Conservation (phyloP, 2,888 invertebrate genomes). For the Erannis defoliaria region DNA sequence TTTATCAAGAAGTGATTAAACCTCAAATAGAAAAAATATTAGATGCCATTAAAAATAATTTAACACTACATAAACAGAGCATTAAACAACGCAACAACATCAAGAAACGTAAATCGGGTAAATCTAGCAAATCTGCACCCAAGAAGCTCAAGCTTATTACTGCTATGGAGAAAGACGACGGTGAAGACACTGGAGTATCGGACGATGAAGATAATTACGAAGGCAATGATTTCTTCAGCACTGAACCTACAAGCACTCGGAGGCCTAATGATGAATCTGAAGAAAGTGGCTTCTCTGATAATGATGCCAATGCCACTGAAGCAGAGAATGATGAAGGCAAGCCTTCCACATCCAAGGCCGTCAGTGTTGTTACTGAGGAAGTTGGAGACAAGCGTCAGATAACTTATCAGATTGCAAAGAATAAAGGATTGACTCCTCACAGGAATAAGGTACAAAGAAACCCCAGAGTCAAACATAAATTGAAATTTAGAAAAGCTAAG, state of each 20-base stretch:
- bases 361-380: conserved; percentile 65
- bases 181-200: conserved; percentile 78
- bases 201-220: conserved; percentile 77
- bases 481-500: conserved; percentile 96
- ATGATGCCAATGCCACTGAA: conserved; percentile 66
- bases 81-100: conserved; percentile 39
- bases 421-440: conserved; percentile 96
- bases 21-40: conserved; percentile 89
- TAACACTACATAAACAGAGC: conserved; percentile 59
- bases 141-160: conserved; percentile 78
- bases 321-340: conserved; percentile 65
- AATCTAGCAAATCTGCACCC: conserved; percentile 59
- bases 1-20: conserved; percentile 89
- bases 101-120: conserved; percentile 70
- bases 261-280: conserved; percentile 71
- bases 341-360: conserved; percentile 65
- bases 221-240: conserved; percentile 69
- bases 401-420: conserved; percentile 97
- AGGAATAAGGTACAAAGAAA: conserved; percentile 97
- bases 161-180: conserved; percentile 73
- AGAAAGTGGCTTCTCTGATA: conserved; percentile 80
- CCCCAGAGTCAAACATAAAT: conserved; percentile 97
- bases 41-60: conserved; percentile 79
- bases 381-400: conserved; percentile 91
- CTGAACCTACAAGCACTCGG: conserved; percentile 47